Evolutionary conservation across 1,140 invertebrate species (phyloP).

Genomic region (Drosophila santomea): DNA sequence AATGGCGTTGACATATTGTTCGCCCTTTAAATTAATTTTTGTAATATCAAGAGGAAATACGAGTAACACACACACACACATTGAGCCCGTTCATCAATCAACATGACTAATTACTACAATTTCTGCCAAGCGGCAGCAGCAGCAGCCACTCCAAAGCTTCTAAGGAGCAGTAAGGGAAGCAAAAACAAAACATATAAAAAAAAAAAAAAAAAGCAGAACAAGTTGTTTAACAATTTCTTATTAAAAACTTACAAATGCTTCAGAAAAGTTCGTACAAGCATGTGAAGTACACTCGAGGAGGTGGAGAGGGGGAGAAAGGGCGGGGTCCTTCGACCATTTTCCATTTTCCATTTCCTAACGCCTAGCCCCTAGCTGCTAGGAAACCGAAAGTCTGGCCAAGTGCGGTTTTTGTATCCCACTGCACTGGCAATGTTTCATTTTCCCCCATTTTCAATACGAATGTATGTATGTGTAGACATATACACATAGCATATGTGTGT

Average conservation of each 20-base stretch:
- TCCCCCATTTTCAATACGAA: conserved; percentile 7
- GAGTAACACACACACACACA: conserved; percentile 11
- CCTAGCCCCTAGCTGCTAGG: conserved; percentile 2
- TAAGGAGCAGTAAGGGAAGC: conserved; percentile 12
- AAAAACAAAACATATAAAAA: conserved; percentile 9
- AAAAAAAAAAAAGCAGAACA: conserved; percentile 54
- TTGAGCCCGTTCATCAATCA: conserved; percentile 69
- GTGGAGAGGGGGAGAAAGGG: too few relatives aligned
- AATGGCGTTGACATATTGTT: conserved; percentile 74
- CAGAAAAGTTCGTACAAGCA: conserved; percentile 63
- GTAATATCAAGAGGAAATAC: conserved; percentile 7
- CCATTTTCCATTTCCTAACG: conserved; percentile 12
- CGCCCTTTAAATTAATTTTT: conserved; percentile 56
- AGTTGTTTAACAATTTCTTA: conserved; percentile 80
- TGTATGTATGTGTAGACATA: conserved; percentile 1
- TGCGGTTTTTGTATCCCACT: conserved; percentile 61
- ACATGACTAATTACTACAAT: conserved; percentile 78
- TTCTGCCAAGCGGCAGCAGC: conserved; percentile 52
- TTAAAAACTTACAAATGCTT: conserved; percentile 73
- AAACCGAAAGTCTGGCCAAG: conserved; percentile 60
- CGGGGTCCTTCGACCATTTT: background rate
- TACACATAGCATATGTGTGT: background rate
- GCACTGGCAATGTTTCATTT: conserved; percentile 54
- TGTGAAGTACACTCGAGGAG: conserved; percentile 38
- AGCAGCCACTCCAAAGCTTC: background rate